These are phyloP conservation scores for Cyrtorhinus lividipennis DNA, from an alignment of 1,140 invertebrate genomes.

Conservation along the genomic window DNA sequence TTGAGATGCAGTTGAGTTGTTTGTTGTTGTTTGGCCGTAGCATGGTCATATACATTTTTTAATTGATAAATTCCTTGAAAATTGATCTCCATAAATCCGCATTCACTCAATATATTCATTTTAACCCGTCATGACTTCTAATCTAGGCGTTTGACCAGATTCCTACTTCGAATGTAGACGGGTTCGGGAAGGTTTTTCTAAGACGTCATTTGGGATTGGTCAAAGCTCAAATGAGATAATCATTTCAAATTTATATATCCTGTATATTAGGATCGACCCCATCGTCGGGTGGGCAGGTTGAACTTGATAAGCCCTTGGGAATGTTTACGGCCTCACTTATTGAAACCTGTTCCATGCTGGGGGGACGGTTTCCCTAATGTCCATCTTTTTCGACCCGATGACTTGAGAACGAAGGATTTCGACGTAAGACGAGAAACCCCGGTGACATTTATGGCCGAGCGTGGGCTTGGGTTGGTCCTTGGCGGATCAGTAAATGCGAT, in stretches of 20 bases:
- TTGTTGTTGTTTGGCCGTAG: too few relatives aligned
- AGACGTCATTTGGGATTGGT: too few relatives aligned
- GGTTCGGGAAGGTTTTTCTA: too few relatives aligned
- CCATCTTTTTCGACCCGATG: neutral
- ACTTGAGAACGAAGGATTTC: neutral
- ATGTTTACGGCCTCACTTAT: neutral
- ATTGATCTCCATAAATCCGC: too few relatives aligned
- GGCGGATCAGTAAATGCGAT: neutral
- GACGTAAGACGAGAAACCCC: neutral
- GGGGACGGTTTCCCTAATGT: neutral
- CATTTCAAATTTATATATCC: neutral
- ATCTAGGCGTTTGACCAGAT: too few relatives aligned
- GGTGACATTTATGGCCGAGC: neutral
- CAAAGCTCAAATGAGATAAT: too few relatives aligned
- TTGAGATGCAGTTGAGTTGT: too few relatives aligned
- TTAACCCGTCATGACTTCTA: too few relatives aligned
- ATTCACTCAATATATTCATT: too few relatives aligned
- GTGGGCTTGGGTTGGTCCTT: neutral
- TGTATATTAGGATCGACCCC: neutral
- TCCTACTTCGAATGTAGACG: too few relatives aligned
- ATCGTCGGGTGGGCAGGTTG: neutral
- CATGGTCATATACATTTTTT: too few relatives aligned
- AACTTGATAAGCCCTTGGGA: neutral
- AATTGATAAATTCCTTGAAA: too few relatives aligned
- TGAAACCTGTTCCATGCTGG: neutral